Base-by-base conservation (phyloP, 2,113 vertebrate genomes). In the Synodontis membranacea region DNA sequence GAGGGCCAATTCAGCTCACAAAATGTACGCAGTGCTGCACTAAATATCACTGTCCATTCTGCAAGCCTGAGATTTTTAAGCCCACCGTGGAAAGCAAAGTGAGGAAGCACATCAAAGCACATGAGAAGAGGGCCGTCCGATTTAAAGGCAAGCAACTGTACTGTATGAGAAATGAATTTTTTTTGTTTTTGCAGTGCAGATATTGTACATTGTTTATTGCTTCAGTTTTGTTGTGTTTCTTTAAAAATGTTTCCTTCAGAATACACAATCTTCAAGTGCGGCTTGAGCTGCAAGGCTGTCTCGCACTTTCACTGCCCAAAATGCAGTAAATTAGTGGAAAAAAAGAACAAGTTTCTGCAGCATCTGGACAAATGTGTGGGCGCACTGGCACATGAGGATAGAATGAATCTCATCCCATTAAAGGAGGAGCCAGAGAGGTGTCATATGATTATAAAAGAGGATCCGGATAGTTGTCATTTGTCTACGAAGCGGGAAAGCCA, bases 31-130 rank as follows among this genome's bases (percentile, higher is more conserved):
- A 80, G 54, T 58, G 54, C 78, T 80, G 78, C 31, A 80, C 3
- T 25, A 56, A 80, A 60, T 80, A 60, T 56, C 54, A 80, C 54
- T 80, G 52, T 80, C 54, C 48, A 0, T 80, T 80, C 78, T 80
- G 78, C 52, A 56, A 58, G 31, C 52, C 52, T 21, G 78, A 80
- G 34, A 7, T 80, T 23, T 80, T 80, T 39, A 80, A 80, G 34
- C 78, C 78, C 5, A 80, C 52, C 2, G 78, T 58, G 78, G 19
- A 58, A 12, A 80, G 78, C 78, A 80, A 56, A 56, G 50, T 58
- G 19, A 37, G 48, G 31, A 80, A 80, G 34, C 78, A 80, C 52
- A 5, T 56, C 25, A 80, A 58, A 80, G 50, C 78, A 0, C 78
- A 80, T 56, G 78, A 56, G 28, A 80, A 80, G 17, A 80, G 52